Base-by-base conservation (phyloP, 2,113 vertebrate genomes). In the Eidolon helvum region DNA sequence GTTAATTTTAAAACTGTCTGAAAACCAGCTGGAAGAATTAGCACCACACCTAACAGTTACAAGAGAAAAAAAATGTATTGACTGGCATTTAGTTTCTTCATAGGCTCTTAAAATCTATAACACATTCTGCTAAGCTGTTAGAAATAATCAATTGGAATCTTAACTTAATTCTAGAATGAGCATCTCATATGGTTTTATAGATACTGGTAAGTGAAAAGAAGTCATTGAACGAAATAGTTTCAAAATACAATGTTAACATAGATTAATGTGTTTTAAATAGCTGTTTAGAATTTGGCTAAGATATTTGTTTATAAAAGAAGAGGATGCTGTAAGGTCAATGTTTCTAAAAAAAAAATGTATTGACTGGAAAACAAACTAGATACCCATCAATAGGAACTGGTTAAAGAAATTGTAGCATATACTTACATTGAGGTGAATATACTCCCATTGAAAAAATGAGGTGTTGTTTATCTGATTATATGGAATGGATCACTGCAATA, bases 21-120 rank as follows among this genome's bases (percentile, higher is more conserved):
- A 94, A 97, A 96, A 91, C 92, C 82, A 95, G 74, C 92, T 96
- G 83, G 86, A 79, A 92, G 75, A 95, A 96, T 96, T 91, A 95
- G 59, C 79, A 68, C 92, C 26, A 84, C 77, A 86, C 84, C 69
- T 92, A 93, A 90, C 35, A 90, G 83, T 94, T 96, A 53, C 61
- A 84, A 82, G 69, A 14, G 28, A 7, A 18, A 55, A 55, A 65
- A 66, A 68, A 45, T 45, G 69, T 19, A 72, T 96, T 90, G 59
- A 33, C 24, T 28, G 88, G 80, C 80, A 69, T 92, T 94, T 91
- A 33, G 87, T 97, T 90, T 91, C 38, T 79, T 92, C 75, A 11
- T 87, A 59, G 24, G 35, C 59, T 94, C 35, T 91, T 68, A 69
- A 91, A 97, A 96, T 79, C 53, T 92, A 80, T 86, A 94, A 78